A percentile compares a stretch with the other conserved stretches of the same genome.
phyloP scores from a whole-genome alignment of 2,888 invertebrate genomes.

The Caenorhabditis wallacei region DNA sequence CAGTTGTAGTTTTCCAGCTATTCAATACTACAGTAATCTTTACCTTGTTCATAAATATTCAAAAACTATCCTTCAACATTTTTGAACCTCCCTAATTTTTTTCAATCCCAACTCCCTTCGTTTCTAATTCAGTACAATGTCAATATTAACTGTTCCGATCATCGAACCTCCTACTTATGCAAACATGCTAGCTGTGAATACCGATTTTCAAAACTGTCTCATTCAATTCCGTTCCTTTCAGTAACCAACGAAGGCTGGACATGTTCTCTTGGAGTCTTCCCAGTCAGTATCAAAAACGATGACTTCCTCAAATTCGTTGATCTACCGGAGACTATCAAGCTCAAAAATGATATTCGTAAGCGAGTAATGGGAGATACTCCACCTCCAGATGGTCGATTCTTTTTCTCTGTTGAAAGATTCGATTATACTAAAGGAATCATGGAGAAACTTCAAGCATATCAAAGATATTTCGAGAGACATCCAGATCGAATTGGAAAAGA shows the following conservation, averaged over 20 bases:
- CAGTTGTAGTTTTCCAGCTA: too few species aligned
- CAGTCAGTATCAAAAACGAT: constrained; percentile 83
- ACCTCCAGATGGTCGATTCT: constrained; percentile 76
- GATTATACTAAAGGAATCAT: constrained; percentile 83
- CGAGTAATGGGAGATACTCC: constrained; percentile 78
- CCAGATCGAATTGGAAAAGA: constrained; percentile 83
- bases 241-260: constrained; percentile 82
- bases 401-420: constrained; percentile 83
- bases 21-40: too few species aligned
- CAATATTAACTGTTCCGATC: not conserved
- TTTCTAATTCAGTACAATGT: not conserved
- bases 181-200: not conserved
- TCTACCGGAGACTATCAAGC: constrained; percentile 74
- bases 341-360: constrained; percentile 76
- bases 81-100: too few species aligned
- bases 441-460: constrained; percentile 81
- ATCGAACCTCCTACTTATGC: not conserved
- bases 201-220: not conserved
- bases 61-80: too few species aligned
- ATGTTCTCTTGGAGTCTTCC: constrained; percentile 83
- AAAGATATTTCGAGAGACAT: constrained; percentile 80
- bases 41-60: too few species aligned
- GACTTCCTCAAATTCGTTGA: constrained; percentile 82
- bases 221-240: too few species aligned
- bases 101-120: not conserved